A percentile compares a stretch with the other conserved stretches of the same genome.
phyloP scores from a whole-genome alignment of 2,888 invertebrate genomes.

The Cephalotes varians region DNA sequence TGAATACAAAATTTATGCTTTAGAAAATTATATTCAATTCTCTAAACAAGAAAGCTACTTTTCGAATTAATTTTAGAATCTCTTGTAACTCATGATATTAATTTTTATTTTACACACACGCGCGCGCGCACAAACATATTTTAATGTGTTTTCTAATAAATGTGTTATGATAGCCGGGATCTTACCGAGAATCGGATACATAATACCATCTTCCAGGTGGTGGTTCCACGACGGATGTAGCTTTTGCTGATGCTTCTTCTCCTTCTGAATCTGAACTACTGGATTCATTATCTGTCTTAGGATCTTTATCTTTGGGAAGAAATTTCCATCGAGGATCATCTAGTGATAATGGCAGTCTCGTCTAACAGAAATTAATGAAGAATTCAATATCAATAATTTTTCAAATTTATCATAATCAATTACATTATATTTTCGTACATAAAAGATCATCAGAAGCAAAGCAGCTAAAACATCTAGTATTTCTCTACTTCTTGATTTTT shows the following conservation, averaged over 20 bases:
- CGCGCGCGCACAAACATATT: too few relatives aligned
- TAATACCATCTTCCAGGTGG: slow-evolving; percentile 96
- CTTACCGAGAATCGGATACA: slow-evolving; percentile 93
- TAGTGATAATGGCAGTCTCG: slow-evolving; percentile 87
- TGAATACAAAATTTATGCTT: background rate
- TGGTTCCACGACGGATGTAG: slow-evolving; percentile 84
- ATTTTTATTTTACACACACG: background rate
- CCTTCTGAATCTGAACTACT: slow-evolving; percentile 84
- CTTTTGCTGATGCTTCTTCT: slow-evolving; percentile 84
- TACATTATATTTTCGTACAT: background rate
- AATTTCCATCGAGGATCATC: slow-evolving; percentile 92
- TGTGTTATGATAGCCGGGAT: background rate
- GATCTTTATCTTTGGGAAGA: slow-evolving; percentile 87
- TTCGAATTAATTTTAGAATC: background rate
- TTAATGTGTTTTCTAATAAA: background rate
- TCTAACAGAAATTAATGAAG: slow-evolving; percentile 65
- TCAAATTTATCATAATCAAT: background rate
- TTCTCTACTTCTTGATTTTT: background rate
- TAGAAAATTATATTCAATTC: background rate
- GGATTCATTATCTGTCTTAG: slow-evolving; percentile 70
- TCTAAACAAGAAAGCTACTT: background rate
- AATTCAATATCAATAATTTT: background rate
- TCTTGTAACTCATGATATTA: background rate
- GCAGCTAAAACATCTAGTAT: background rate
- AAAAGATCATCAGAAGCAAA: background rate